Evolutionary conservation across 2,888 invertebrate species (phyloP).

Genomic region (Andrena bicolor): DNA sequence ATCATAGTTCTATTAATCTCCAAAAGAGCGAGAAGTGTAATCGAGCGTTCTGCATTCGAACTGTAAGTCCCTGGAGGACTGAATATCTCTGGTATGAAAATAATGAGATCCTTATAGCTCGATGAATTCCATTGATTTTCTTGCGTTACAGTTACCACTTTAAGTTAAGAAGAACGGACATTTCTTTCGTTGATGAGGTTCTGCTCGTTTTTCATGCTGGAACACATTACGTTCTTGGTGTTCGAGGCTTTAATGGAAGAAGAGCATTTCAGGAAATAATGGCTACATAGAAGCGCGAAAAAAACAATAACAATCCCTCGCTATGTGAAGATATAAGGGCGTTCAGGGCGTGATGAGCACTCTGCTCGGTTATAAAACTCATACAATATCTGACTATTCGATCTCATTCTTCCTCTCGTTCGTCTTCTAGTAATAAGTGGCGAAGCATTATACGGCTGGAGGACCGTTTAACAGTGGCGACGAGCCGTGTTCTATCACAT

Average conservation of each 20-base stretch:
- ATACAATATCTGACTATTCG: conserved; percentile 71
- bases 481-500: conserved; percentile 80
- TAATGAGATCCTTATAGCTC: conserved; percentile 49
- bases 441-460: conserved; percentile 68
- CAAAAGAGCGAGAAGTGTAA: conserved; percentile 52
- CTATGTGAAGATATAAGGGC: conserved; percentile 19
- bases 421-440: conserved; percentile 70
- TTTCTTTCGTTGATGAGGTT: background rate
- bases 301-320: conserved; percentile 52
- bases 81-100: conserved; percentile 51
- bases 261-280: conserved; percentile 15
- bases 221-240: background rate
- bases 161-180: background rate
- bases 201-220: background rate
- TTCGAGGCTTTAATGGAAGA: background rate
- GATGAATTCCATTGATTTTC: conserved; percentile 34
- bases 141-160: conserved; percentile 3
- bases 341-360: conserved; percentile 45
- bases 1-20: conserved; percentile 63
- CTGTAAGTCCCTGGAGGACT: conserved; percentile 33
- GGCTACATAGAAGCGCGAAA: conserved; percentile 21
- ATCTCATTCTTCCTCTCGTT: conserved; percentile 70
- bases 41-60: conserved; percentile 47
- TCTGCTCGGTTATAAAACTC: conserved; percentile 72
- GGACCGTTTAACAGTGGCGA: conserved; percentile 73